Conservation (phyloP, 2,113 vertebrate genomes). For the Sorex fumeus region DNA sequence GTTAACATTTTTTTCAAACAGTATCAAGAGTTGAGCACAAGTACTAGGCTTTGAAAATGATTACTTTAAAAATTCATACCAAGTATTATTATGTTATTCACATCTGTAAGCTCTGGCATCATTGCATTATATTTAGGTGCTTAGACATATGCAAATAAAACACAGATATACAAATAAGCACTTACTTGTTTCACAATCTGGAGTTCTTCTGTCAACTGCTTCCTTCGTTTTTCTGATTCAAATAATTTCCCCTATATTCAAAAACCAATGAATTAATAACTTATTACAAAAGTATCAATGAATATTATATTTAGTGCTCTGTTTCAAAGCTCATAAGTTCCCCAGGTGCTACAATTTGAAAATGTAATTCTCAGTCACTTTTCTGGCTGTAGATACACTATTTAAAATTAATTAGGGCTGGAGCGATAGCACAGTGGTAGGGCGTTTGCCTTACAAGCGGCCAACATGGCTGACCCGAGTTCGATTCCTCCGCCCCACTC, state of each 20-base stretch:
- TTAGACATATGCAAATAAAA: background rate
- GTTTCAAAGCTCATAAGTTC: conserved; percentile 43
- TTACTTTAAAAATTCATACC: background rate
- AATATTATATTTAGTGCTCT: background rate
- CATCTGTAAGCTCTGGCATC: background rate
- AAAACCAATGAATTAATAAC: conserved; percentile 52
- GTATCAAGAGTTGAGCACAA: background rate
- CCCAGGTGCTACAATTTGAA: conserved; percentile 6
- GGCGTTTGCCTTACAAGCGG: no score
- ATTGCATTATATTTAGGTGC: background rate
- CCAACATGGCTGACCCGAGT: no score
- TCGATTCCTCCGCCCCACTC: no score
- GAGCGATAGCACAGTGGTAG: no score
- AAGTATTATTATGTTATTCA: background rate
- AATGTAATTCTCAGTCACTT: background rate
- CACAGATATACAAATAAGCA: background rate
- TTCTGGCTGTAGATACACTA: background rate
- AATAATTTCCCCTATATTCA: conserved; percentile 91
- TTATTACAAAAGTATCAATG: conserved; percentile 18
- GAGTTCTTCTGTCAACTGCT: conserved; percentile 92
- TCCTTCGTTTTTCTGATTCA: conserved; percentile 91
- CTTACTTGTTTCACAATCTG: conserved; percentile 92
- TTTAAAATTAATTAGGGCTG: conserved; percentile 53
- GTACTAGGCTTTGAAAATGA: background rate
- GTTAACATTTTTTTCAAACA: background rate